Evolutionary conservation across 1,140 invertebrate genomes (phyloP).

Genomic region (Panagrolaimus sp.): DNA sequence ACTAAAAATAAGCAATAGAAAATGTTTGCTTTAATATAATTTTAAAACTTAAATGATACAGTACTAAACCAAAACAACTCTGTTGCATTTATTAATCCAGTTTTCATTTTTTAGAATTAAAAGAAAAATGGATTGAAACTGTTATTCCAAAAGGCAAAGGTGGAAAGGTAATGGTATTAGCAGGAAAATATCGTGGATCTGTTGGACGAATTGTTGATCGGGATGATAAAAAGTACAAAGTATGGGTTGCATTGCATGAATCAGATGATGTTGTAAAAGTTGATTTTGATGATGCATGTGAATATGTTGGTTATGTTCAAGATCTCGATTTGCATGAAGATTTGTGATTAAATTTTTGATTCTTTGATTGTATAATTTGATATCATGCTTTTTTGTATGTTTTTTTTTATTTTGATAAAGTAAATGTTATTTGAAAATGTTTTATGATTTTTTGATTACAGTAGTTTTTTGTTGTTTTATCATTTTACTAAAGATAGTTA

Average conservation of each 20-base stretch:
- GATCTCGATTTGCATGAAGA: background rate
- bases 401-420: too few species aligned
- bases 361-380: too few species aligned
- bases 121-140: slow-evolving; percentile 17
- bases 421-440: too few species aligned
- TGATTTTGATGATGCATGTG: slow-evolving; percentile 26
- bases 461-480: too few species aligned
- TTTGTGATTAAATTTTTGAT: too few species aligned
- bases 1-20: background rate
- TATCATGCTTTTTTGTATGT: too few species aligned
- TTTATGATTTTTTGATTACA: too few species aligned
- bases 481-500: too few species aligned
- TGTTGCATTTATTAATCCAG: too few species aligned
- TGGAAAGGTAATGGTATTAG: slow-evolving; percentile 15
- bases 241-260: slow-evolving; percentile 12
- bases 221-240: slow-evolving; percentile 8
- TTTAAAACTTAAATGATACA: background rate
- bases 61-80: too few species aligned
- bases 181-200: slow-evolving; percentile 13
- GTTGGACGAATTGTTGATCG: slow-evolving; percentile 15
- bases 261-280: slow-evolving; percentile 18
- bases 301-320: slow-evolving; percentile 19
- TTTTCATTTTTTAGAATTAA: slow-evolving; percentile 9
- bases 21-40: background rate
- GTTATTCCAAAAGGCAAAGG: slow-evolving; percentile 16